Evolutionary conservation across 1,140 invertebrate genomes (phyloP).

Genomic region (Camponotus pennsylvanicus): DNA sequence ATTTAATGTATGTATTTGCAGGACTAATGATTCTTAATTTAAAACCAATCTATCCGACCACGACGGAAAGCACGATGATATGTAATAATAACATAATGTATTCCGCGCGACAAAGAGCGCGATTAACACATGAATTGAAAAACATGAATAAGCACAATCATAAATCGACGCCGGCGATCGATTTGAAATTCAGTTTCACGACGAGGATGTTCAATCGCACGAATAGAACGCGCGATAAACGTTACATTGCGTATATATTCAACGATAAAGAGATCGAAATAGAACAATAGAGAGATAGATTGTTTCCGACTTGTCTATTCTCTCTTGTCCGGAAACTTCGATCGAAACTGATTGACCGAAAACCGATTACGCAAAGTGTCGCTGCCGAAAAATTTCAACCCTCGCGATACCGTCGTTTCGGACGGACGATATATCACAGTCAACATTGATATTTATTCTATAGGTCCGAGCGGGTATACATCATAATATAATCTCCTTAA

Average conservation of each 20-base stretch:
- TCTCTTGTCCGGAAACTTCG: background rate
- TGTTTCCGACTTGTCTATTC: slow-evolving; percentile 13
- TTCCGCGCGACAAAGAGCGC: background rate
- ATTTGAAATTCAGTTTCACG: background rate
- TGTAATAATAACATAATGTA: background rate
- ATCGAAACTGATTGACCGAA: slow-evolving; percentile 24
- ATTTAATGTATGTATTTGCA: background rate
- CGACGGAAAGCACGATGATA: too few relatives aligned
- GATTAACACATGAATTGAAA: slow-evolving; percentile 9
- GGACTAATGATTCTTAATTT: background rate
- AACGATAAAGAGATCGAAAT: background rate
- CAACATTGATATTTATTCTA: background rate
- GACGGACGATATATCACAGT: background rate
- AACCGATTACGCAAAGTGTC: slow-evolving; percentile 21
- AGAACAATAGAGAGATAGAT: slow-evolving; percentile 32
- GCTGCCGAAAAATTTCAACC: slow-evolving; percentile 27
- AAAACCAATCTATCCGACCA: background rate
- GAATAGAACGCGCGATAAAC: slow-evolving; percentile 20
- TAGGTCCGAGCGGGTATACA: background rate
- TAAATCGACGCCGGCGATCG: background rate
- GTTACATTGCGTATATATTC: background rate
- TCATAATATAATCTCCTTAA: background rate
- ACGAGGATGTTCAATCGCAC: slow-evolving; percentile 11
- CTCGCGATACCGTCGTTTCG: background rate
- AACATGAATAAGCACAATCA: slow-evolving; percentile 4